A percentile compares a stretch with the other conserved stretches of the same genome.
Evolutionary conservation across 2,797 vertebrate genomes (phyloP).

Genomic region (Falco cherrug): DNA sequence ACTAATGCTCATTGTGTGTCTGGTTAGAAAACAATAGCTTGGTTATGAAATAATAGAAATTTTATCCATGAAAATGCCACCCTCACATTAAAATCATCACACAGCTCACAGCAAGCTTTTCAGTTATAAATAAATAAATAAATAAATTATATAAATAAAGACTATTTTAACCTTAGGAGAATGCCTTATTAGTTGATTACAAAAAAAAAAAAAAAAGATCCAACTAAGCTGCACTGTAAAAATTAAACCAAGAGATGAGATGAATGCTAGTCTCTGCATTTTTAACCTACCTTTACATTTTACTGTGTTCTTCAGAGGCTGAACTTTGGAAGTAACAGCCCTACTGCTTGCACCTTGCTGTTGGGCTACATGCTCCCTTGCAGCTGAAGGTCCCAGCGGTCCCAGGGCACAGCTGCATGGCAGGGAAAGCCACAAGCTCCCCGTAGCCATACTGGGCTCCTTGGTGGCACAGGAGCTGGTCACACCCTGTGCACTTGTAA

Average conservation of each 20-base stretch:
- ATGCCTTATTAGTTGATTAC: background rate
- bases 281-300: background rate
- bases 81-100: conserved; percentile 12
- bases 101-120: background rate
- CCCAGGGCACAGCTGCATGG: background rate
- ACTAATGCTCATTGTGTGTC: background rate
- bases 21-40: conserved; percentile 12
- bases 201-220: background rate
- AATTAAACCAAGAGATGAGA: background rate
- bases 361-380: background rate
- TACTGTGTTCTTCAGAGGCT: no score
- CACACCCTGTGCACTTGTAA: background rate
- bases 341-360: background rate
- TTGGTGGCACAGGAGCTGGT: background rate
- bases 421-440: background rate
- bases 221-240: background rate
- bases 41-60: conserved; percentile 42
- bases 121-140: background rate
- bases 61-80: background rate
- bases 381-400: background rate
- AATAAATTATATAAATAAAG: no score
- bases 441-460: rapidly evolving
- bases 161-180: background rate
- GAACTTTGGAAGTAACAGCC: background rate
- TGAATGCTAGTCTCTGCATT: background rate